Conservation (phyloP, 2,113 vertebrate genomes). For the Macroglossus sobrinus region DNA sequence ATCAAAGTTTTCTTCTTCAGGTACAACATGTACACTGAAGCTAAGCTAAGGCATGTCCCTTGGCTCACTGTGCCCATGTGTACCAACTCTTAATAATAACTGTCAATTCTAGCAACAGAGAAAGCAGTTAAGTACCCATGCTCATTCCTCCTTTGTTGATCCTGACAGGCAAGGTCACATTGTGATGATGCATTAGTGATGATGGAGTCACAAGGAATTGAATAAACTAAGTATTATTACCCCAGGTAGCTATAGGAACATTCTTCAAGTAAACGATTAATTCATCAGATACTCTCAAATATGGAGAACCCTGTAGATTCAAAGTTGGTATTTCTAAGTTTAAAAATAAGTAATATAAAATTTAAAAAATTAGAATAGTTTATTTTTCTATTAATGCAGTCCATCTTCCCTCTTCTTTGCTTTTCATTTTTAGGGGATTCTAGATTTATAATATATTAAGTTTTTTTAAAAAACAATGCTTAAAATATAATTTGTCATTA, state of each 20-base stretch:
- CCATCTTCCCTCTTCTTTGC: neutral
- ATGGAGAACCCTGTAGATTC: neutral
- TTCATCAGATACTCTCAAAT: neutral
- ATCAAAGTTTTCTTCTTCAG: slow-evolving; percentile 26
- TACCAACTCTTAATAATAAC: slow-evolving; percentile 40
- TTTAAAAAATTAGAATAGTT: neutral
- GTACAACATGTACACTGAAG: neutral
- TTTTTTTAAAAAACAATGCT: neutral
- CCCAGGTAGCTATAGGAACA: neutral
- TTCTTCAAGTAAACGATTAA: neutral
- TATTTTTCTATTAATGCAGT: neutral
- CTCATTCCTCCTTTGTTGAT: neutral
- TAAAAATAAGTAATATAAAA: neutral
- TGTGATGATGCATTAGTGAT: neutral
- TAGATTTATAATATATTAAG: neutral
- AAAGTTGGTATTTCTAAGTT: neutral
- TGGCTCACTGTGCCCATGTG: neutral
- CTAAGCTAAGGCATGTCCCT: neutral
- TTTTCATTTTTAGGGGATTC: neutral
- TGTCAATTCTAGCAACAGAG: slow-evolving; percentile 17
- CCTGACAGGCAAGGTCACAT: slow-evolving; percentile 28
- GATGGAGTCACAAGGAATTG: neutral
- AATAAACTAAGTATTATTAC: neutral
- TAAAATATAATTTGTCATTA: neutral
- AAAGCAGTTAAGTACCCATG: neutral